phyloP scores from a whole-genome alignment of 1,140 invertebrate genomes.

The Drosophila willistoni region DNA sequence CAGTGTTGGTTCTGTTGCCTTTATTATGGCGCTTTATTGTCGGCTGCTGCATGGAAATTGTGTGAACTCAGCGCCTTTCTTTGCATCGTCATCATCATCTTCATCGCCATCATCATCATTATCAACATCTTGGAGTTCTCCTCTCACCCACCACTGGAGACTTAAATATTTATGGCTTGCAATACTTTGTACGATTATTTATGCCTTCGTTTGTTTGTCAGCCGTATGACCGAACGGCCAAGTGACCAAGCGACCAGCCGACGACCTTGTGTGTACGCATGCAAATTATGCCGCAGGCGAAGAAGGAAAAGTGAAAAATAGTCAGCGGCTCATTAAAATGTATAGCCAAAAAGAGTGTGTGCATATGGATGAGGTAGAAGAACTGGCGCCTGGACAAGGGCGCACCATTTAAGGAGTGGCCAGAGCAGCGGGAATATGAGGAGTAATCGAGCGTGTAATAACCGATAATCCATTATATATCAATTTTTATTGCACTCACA shows the following conservation, averaged over 20 bases:
- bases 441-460: constrained; percentile 59
- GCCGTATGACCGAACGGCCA: constrained; percentile 17
- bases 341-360: constrained; percentile 32
- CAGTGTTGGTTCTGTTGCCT: constrained; percentile 43
- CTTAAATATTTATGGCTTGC: constrained; percentile 73
- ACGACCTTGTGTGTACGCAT: constrained; percentile 51
- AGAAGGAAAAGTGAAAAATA: constrained; percentile 38
- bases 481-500: constrained; percentile 58
- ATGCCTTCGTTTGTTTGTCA: constrained; percentile 69
- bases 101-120: constrained; percentile 36
- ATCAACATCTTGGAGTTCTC: constrained; percentile 24
- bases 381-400: constrained; percentile 28
- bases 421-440: constrained; percentile 1
- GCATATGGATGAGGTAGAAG: constrained; percentile 21
- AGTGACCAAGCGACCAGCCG: constrained; percentile 19
- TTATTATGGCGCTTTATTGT: constrained; percentile 71
- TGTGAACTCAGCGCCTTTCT: constrained; percentile 39
- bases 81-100: constrained; percentile 6
- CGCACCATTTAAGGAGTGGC: constrained; percentile 32
- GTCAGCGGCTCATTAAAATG: constrained; percentile 55
- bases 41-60: constrained; percentile 69
- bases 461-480: constrained; percentile 61
- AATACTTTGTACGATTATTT: constrained; percentile 80
- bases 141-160: constrained; percentile 24
- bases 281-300: constrained; percentile 52